Evolutionary conservation across 2,888 invertebrate species (phyloP).

Genomic region (Tetramorium bicarinatum): DNA sequence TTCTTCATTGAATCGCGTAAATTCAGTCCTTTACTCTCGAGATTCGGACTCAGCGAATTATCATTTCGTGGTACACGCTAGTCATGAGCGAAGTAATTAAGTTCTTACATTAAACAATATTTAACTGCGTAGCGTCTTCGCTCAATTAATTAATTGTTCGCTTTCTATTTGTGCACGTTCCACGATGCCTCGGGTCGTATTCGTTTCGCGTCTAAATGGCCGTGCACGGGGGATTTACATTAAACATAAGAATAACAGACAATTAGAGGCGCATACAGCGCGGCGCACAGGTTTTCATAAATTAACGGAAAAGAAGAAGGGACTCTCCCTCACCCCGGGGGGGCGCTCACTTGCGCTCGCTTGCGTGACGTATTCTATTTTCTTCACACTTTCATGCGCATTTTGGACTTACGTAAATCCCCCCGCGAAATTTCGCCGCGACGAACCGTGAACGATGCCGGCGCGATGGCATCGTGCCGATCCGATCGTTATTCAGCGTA

Average conservation of each 20-base stretch:
- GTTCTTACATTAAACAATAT: conserved; percentile 17
- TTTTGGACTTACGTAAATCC: conserved; percentile 61
- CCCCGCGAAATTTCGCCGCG: conserved; percentile 53
- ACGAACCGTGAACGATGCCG: conserved; percentile 51
- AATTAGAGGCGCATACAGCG: conserved; percentile 32
- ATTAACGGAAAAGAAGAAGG: conserved; percentile 15
- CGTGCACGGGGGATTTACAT: conserved; percentile 26
- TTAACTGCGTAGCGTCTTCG: conserved; percentile 29
- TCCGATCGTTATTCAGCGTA: conserved; percentile 51
- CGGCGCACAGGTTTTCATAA: conserved; percentile 8
- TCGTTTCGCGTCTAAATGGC: conserved; percentile 31
- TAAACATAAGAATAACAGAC: conserved; percentile 38
- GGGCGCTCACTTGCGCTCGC: background rate
- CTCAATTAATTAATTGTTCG: conserved; percentile 51
- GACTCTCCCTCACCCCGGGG: background rate
- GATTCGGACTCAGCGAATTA: background rate
- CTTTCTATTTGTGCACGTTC: conserved; percentile 36
- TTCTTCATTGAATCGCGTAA: background rate
- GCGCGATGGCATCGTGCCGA: conserved; percentile 31
- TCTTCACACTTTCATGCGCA: conserved; percentile 56
- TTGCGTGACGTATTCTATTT: conserved; percentile 33
- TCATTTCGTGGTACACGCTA: background rate
- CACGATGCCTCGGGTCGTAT: background rate
- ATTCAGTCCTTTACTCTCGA: background rate
- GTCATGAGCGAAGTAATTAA: conserved; percentile 7